Conservation (phyloP, 2,888 invertebrate genomes). For the Drosophila robusta region DNA sequence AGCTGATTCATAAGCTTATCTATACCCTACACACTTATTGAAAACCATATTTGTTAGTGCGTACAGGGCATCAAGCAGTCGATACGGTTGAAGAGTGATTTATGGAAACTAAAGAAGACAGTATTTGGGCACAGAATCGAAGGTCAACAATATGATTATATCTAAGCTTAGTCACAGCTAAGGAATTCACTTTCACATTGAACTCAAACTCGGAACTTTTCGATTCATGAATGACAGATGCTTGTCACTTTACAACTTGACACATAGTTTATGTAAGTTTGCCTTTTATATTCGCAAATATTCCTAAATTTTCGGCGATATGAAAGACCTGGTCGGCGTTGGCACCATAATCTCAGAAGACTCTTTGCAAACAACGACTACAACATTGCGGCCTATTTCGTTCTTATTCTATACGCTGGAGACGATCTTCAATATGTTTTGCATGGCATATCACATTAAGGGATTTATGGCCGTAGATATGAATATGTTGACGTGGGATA, state of each 20-base stretch:
- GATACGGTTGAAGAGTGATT: neutral
- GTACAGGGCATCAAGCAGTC: constrained; percentile 1
- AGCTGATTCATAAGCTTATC: neutral
- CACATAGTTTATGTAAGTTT: neutral
- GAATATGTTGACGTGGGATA: neutral
- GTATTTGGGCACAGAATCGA: no score
- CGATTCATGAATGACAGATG: no score
- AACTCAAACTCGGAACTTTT: no score
- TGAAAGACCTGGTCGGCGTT: neutral
- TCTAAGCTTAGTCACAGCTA: no score
- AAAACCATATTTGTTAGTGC: neutral
- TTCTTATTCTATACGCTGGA: constrained; percentile 52
- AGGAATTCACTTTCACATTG: no score
- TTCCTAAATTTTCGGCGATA: neutral
- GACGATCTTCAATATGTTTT: constrained; percentile 41
- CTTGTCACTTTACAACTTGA: neutral
- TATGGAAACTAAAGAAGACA: no score
- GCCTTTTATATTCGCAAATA: neutral
- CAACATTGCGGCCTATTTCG: constrained; percentile 34
- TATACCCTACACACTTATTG: neutral
- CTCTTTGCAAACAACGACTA: fast-evolving
- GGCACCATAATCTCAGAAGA: neutral
- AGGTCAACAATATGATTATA: no score
- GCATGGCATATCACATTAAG: constrained; percentile 44
- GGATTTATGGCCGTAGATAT: constrained; percentile 35